Evolutionary conservation across 2,797 vertebrate species (phyloP).

Genomic region (Sebastes reedi): DNA sequence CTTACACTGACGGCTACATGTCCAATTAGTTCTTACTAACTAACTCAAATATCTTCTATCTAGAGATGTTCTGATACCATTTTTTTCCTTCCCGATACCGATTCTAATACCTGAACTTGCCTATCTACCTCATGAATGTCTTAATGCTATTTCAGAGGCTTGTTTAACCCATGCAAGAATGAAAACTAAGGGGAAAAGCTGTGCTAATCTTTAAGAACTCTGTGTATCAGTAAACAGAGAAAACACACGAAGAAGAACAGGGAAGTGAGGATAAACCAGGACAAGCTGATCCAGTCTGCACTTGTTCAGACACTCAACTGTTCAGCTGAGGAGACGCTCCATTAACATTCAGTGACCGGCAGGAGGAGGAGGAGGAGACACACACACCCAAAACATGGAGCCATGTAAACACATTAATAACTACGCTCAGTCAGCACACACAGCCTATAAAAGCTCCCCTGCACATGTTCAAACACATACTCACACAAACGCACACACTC

Average conservation of each 20-base stretch:
- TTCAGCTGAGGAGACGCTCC: neutral
- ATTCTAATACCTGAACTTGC: neutral
- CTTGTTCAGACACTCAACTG: neutral
- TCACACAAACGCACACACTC: constrained; percentile 21
- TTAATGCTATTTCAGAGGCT: neutral
- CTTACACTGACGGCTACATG: neutral
- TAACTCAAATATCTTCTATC: neutral
- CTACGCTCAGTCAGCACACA: neutral
- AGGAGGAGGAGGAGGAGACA: neutral
- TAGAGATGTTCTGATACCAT: neutral
- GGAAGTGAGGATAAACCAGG: neutral
- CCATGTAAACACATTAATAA: neutral
- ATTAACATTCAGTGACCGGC: neutral
- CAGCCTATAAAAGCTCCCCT: neutral
- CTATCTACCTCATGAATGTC: neutral
- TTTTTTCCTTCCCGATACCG: neutral
- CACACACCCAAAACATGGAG: neutral
- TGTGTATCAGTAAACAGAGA: neutral
- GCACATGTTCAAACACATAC: constrained; percentile 24
- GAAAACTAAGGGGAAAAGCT: neutral
- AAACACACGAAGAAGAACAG: neutral
- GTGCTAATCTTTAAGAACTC: neutral
- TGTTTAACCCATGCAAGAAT: neutral
- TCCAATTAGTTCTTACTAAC: neutral
- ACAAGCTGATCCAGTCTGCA: neutral